Base-by-base conservation (phyloP, 2,113 vertebrate species). In the Hyla sarda region DNA sequence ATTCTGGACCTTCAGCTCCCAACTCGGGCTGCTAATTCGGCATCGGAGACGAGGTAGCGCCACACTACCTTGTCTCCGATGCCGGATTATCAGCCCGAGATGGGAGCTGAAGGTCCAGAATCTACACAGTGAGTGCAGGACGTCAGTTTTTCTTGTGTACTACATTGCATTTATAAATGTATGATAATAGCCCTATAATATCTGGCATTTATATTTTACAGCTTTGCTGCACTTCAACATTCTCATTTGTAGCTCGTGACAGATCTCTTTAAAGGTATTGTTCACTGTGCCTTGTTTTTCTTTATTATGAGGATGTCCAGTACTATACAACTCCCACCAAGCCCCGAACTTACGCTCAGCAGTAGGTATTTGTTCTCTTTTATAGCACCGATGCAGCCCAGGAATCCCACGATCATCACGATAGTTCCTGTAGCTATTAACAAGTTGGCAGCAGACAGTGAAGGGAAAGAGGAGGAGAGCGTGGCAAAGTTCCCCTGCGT, bases 371-470 rank as follows among this genome's bases (percentile, higher is more conserved):
- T 97, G 90, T 97, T 96, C 91, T 99, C 97, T 90, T 97, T 99
- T 92, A 99, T 96, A 89, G 98, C 97, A 1, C 98, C 98, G 54
- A 99, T 94, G 88, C 98, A 99, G 82, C 98, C 98, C 90, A 99
- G 95, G 50, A 99, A 99, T 89, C 98, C 97, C 17, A 99, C 97
- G 94, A 98, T 96, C 98, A 99, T 98, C 92, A 97, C 93, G 84
- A 98, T 95, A 0, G 96, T 94, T 54, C 98, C 98, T 0, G 96
- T 95, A 30, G 95, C 94, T 0, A 99, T 98, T 90, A 99, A 96
- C 5, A 99, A 94, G 93, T 99, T 99, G 93, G 98, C 98, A 16
- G 98, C 98, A 10, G 98, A 99, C 88, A 99, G 91, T 23, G 97
- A 98, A 0, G 98, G 98, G 85, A 99, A 96, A 80, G 98, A 99